Base-by-base conservation (phyloP, 1,140 invertebrate species). In the Harlomillsia oculata region DNA sequence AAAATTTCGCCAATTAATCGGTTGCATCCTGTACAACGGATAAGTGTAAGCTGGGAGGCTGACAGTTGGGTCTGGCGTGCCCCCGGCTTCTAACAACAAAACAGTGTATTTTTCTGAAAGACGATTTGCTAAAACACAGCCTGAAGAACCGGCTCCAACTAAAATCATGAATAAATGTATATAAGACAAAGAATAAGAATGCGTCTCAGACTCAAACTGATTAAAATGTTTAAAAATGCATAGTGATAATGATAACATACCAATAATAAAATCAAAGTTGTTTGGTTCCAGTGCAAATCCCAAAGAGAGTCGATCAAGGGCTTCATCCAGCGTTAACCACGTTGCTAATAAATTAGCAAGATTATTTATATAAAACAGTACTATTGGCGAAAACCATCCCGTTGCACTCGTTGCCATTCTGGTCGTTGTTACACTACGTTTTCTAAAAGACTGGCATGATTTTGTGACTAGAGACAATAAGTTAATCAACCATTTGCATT, bases 71-170 rank as follows among this genome's bases (percentile, higher is more conserved):
- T 14, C n/a, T 2, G 57, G 57, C 18, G 43, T 14, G 6, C 63
- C 67, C 5, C 74, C 75, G 0, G 88, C 87, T 74, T 93, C 89
- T n/a, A 92, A 49, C 8, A 93, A 71, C 1, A 91, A 70, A 18
- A 91, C 77, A 44, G 67, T 67, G 36, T 62, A 61, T 39, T 63
- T 51, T 46, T 70, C 68, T 11, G 75, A 69, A 18, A 80, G 32
- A 30, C 89, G 73, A 41, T 80, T 82, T 0, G 88, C 88, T 25
- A 94, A 40, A 0, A 87, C 87, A 20, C 83, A 76, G 9, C 89
- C 89, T 85, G 1, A 18, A 21, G 86, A 83, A 5, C 89, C 90
- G 5, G 77, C 88, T 0, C 90, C 90, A 28, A 93, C 75, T 29
- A 87, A 8, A 39, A n/a, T n/a, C n/a, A n/a, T n/a, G n/a, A n/a